Conservation (phyloP, 1,140 invertebrate genomes). For the Hormaphis cornu region DNA sequence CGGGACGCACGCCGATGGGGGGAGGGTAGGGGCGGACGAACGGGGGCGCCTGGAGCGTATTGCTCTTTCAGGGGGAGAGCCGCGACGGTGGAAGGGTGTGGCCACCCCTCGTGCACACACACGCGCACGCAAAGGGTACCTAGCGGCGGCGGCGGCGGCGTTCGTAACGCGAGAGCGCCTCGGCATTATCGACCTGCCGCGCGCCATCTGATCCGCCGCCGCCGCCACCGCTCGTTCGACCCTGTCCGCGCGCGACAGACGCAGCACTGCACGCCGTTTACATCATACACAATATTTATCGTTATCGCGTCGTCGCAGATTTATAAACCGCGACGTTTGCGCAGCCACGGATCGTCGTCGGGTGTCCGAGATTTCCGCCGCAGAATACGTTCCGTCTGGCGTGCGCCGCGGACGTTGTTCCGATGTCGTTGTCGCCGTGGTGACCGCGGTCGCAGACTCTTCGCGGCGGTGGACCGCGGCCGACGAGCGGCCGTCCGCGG, state of each 20-base stretch:
- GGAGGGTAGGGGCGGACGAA: no score
- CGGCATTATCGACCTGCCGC: slow-evolving; percentile 31
- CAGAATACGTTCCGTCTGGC: no score
- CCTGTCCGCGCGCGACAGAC: background rate
- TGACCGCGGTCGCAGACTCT: no score
- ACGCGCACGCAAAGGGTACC: background rate
- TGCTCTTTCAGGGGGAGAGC: no score
- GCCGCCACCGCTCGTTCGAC: background rate
- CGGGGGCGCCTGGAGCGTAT: no score
- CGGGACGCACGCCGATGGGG: no score
- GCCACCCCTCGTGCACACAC: background rate
- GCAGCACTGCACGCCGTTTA: background rate
- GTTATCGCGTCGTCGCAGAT: no score
- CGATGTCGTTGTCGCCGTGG: background rate
- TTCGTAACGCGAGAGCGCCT: slow-evolving; percentile 1
- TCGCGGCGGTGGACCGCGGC: background rate
- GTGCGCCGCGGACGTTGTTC: background rate
- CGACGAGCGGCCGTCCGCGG: background rate
- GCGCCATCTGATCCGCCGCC: slow-evolving; percentile 4
- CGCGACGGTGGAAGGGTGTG: background rate
- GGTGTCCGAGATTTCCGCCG: no score
- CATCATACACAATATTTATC: background rate
- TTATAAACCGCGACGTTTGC: no score
- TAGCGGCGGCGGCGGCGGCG: background rate
- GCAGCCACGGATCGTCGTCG: no score